These are phyloP conservation scores for Aradophagus sp. DNA, from an alignment of 1,140 invertebrate species.

Conservation along the genomic window DNA sequence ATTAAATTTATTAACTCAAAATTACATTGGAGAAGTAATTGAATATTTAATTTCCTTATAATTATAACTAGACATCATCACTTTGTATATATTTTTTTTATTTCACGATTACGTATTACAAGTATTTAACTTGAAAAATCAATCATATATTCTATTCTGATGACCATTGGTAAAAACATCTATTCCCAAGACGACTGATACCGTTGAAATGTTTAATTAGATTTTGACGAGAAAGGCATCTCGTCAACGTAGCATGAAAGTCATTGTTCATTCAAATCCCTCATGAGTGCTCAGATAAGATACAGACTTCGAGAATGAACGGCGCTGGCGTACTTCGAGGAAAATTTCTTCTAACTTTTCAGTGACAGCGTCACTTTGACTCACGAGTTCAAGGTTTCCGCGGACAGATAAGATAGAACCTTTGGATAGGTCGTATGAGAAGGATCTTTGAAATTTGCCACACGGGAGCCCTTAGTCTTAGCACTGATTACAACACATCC, in stretches of 20 bases:
- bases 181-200: constrained; percentile 11
- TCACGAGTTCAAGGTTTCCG: constrained; percentile 46
- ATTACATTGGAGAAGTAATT: too few relatives aligned
- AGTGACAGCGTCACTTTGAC: constrained; percentile 51
- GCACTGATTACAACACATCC: constrained; percentile 56
- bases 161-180: too few relatives aligned
- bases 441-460: constrained; percentile 56
- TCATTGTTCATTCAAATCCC: constrained; percentile 44
- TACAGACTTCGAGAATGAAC: too few relatives aligned
- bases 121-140: constrained; percentile 16
- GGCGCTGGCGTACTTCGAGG: constrained; percentile 19
- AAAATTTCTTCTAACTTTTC: constrained; percentile 52
- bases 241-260: constrained; percentile 24
- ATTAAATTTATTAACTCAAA: too few relatives aligned
- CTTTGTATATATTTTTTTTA: too few relatives aligned
- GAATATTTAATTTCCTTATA: too few relatives aligned
- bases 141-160: constrained; percentile 32
- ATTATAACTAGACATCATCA: too few relatives aligned
- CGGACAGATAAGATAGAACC: constrained; percentile 51
- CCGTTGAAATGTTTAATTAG: constrained; percentile 41
- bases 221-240: constrained; percentile 18
- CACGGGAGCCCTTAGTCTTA: constrained; percentile 48
- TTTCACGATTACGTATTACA: too few relatives aligned
- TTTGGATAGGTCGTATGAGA: constrained; percentile 39
- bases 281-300: constrained; percentile 38